Conservation (phyloP, 1,140 invertebrate genomes). For the Bombus breviceps region DNA sequence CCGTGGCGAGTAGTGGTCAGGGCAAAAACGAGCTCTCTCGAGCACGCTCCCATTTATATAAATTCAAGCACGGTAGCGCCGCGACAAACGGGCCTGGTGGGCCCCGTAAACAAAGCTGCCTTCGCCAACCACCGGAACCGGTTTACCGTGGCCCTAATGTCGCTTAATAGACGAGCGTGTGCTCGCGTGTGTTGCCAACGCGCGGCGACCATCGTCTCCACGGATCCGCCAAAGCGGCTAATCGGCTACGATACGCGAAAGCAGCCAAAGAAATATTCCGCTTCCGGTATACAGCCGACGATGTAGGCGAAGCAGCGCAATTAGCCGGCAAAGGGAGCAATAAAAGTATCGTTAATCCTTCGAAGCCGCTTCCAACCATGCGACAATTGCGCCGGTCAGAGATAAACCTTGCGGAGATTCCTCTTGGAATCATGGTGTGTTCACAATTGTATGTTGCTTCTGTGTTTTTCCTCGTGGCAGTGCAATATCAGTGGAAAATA, state of each 20-base stretch:
- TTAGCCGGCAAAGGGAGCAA: conserved; percentile 72
- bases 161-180: conserved; percentile 55
- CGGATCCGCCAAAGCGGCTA: conserved; percentile 21
- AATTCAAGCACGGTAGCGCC: conserved; percentile 70
- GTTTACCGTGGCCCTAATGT: conserved; percentile 58
- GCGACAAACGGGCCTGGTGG: conserved; percentile 65
- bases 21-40: conserved; percentile 15
- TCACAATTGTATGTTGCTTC: not conserved
- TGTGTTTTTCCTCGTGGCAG: not conserved
- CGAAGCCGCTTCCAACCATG: conserved; percentile 50
- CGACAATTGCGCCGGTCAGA: conserved; percentile 70
- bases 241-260: conserved; percentile 47
- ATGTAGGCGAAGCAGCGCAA: conserved; percentile 73
- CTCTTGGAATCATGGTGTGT: conserved; percentile 7
- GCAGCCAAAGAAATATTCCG: not conserved
- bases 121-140: conserved; percentile 67
- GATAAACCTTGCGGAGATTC: conserved; percentile 64
- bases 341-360: conserved; percentile 78
- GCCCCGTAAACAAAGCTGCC: conserved; percentile 46
- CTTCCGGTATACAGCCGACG: conserved; percentile 51
- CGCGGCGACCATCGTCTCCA: conserved; percentile 43
- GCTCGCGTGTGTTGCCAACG: not conserved
- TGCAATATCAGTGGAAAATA: not conserved
- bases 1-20: conserved; percentile 48
- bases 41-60: conserved; percentile 66